These are phyloP conservation scores for Marronus borbonicus DNA, from an alignment of 2,888 invertebrate genomes.

Conservation along the genomic window DNA sequence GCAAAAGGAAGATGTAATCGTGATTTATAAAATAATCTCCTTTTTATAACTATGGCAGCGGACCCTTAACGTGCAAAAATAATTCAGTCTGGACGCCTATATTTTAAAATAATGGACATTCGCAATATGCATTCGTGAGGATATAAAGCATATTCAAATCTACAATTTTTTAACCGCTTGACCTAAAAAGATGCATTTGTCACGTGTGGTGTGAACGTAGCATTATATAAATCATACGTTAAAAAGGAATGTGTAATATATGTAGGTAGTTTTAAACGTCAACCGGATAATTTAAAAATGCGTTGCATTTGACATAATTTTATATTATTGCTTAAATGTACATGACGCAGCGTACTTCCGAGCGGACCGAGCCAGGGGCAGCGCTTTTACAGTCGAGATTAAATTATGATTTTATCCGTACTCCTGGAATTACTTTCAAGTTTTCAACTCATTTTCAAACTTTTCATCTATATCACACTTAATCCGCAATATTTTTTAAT, in stretches of 20 bases:
- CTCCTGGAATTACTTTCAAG: slow-evolving; percentile 54
- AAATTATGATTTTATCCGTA: slow-evolving; percentile 57
- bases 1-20: too few relatives aligned
- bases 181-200: slow-evolving; percentile 33
- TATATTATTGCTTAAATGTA: slow-evolving; percentile 49
- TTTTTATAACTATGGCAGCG: too few relatives aligned
- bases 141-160: slow-evolving; percentile 16
- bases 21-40: too few relatives aligned
- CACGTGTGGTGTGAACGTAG: slow-evolving; percentile 16
- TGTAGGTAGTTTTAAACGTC: slow-evolving; percentile 41
- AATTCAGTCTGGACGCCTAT: not conserved
- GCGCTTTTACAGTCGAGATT: slow-evolving; percentile 51
- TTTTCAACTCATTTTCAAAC: slow-evolving; percentile 57
- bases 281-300: slow-evolving; percentile 46
- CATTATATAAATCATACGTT: slow-evolving; percentile 35
- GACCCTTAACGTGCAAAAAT: too few relatives aligned
- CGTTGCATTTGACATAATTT: slow-evolving; percentile 53
- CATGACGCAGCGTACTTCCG: slow-evolving; percentile 35
- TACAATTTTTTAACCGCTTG: slow-evolving; percentile 15
- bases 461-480: slow-evolving; percentile 57
- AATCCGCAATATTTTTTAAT: slow-evolving; percentile 58
- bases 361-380: slow-evolving; percentile 19
- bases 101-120: not conserved
- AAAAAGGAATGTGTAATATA: slow-evolving; percentile 39
- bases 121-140: not conserved